Conservation (phyloP, 2,888 invertebrate species). For the Carabus problematicus region DNA sequence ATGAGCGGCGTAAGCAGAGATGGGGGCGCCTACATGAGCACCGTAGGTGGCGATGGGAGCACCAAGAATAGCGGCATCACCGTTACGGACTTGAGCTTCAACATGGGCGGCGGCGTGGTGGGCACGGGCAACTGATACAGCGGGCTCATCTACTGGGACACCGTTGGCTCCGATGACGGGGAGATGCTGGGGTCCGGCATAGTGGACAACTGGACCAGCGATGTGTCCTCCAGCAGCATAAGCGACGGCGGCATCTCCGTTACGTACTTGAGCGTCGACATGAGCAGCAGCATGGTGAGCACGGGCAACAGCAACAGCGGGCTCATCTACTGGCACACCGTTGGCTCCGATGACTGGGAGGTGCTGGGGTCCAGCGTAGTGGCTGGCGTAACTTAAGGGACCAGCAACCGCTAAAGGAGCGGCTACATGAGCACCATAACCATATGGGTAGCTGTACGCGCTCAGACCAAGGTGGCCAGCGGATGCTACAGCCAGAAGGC, state of each 20-base stretch:
- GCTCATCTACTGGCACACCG: constrained; percentile 60
- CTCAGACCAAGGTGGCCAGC: constrained; percentile 54
- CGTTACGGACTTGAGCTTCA: constrained; percentile 56
- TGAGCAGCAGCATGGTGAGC: constrained; percentile 62
- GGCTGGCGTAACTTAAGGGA: constrained; percentile 45
- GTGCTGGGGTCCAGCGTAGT: constrained; percentile 47
- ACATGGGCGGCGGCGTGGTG: constrained; percentile 59
- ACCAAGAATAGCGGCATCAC: constrained; percentile 50
- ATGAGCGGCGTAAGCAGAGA: constrained; percentile 56
- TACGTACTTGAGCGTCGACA: constrained; percentile 50
- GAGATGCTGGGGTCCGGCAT: constrained; percentile 53
- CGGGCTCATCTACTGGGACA: constrained; percentile 66
- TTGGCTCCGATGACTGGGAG: constrained; percentile 45
- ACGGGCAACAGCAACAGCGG: constrained; percentile 62
- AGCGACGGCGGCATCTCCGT: constrained; percentile 26
- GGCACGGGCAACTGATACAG: constrained; percentile 55
- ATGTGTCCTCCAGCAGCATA: constrained; percentile 34
- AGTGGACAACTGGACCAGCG: constrained; percentile 43
- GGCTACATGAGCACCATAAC: constrained; percentile 42
- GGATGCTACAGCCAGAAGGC: constrained; percentile 62
- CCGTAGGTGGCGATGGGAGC: constrained; percentile 54
- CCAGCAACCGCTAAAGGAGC: constrained; percentile 50
- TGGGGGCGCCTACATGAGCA: constrained; percentile 15
- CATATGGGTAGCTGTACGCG: constrained; percentile 58
- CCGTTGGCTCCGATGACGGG: constrained; percentile 62